Evolutionary conservation across 2,113 vertebrate species (phyloP).

Genomic region (Rhinolophus sinicus): DNA sequence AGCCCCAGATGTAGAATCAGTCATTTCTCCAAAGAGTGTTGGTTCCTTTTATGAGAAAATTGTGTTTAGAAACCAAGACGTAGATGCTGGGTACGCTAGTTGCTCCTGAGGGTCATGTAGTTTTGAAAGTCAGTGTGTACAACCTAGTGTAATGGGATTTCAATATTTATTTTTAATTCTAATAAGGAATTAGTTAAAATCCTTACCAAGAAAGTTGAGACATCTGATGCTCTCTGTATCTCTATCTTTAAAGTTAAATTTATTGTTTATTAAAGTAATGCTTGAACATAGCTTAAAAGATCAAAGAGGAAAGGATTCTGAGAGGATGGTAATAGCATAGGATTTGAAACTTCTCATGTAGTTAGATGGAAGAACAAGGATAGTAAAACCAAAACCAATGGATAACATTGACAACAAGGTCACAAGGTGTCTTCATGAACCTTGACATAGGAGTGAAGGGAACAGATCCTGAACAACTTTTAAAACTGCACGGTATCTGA

Average conservation of each 20-base stretch:
- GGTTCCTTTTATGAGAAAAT: background rate
- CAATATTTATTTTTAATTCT: background rate
- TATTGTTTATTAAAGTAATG: constrained; percentile 35
- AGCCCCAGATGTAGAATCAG: background rate
- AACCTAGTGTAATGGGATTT: background rate
- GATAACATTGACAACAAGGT: background rate
- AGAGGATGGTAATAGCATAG: background rate
- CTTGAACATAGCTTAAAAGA: background rate
- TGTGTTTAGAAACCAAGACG: background rate
- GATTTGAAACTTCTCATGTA: background rate
- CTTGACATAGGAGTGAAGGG: background rate
- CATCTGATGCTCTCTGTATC: background rate
- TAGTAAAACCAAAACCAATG: background rate
- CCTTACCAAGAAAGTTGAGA: background rate
- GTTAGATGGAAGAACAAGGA: background rate
- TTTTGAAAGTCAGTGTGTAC: background rate
- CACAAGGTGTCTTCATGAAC: background rate
- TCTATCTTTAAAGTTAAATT: background rate
- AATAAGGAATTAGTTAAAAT: background rate
- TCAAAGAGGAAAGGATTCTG: background rate
- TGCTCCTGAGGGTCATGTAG: background rate
- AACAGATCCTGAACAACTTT: background rate
- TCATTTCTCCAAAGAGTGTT: background rate
- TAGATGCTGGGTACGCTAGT: background rate
- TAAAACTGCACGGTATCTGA: background rate